Evolutionary conservation across 2,113 vertebrate species (phyloP).

Genomic region (Etia nguti): DNA sequence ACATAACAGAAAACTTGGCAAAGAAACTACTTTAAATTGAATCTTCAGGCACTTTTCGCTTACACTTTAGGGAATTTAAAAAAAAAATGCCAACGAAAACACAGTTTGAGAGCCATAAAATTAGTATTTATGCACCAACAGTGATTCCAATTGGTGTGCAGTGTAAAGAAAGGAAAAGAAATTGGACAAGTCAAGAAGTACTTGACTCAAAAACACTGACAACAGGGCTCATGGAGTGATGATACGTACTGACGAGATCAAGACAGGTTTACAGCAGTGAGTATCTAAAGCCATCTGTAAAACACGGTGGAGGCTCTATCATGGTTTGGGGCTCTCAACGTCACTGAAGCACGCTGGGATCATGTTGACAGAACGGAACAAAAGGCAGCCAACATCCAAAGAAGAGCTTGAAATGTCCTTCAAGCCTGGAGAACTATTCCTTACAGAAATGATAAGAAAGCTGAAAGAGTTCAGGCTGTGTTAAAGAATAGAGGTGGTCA

Average conservation of each 20-base stretch:
- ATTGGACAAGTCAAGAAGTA: neutral
- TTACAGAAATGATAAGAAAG: neutral
- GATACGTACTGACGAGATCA: neutral
- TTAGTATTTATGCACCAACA: neutral
- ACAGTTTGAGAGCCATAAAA: neutral
- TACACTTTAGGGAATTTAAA: neutral
- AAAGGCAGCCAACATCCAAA: neutral
- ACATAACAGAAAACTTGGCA: neutral
- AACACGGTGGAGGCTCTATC: neutral
- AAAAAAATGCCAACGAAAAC: neutral
- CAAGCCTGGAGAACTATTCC: neutral
- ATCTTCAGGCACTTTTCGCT: neutral
- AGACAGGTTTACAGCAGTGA: neutral
- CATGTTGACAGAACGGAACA: neutral
- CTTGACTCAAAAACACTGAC: neutral
- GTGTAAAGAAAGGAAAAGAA: neutral
- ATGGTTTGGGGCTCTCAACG: neutral
- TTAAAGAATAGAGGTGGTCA: neutral
- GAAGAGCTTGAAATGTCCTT: neutral
- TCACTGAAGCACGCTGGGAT: neutral
- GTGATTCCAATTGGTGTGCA: neutral
- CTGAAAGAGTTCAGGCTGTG: neutral
- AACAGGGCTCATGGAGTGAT: neutral
- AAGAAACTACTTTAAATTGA: neutral
- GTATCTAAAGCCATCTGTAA: neutral